Conservation (phyloP, 2,888 invertebrate genomes). For the Leptopterna dolabrata region DNA sequence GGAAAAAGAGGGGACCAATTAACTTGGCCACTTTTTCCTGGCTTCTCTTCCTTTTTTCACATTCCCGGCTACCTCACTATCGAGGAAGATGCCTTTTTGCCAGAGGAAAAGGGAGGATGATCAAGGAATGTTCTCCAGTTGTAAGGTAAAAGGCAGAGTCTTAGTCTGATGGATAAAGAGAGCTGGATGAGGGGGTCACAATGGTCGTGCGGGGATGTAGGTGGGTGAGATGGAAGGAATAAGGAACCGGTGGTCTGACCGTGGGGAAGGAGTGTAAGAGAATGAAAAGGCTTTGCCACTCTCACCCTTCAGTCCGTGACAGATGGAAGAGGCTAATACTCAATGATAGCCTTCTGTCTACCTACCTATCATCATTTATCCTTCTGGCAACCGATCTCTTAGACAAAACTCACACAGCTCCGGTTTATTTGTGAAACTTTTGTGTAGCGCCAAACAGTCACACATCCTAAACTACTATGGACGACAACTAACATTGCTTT, state of each 20-base stretch:
- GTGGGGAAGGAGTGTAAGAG: neutral
- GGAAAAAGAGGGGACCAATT: slow-evolving; percentile 36
- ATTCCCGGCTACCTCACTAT: neutral
- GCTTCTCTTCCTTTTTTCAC: neutral
- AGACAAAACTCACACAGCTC: neutral
- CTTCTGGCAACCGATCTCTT: neutral
- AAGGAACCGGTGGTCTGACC: neutral
- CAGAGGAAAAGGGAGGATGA: slow-evolving; percentile 13
- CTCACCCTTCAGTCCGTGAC: slow-evolving; percentile 29
- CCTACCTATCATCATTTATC: slow-evolving; percentile 46
- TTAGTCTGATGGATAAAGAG: slow-evolving; percentile 10
- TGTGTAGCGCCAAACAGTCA: no score
- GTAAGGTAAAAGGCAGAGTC: slow-evolving; percentile 35
- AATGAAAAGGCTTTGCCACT: slow-evolving; percentile 36
- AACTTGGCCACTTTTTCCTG: slow-evolving; percentile 35
- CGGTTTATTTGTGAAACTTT: neutral
- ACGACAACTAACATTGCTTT: no score
- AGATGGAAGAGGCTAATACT: slow-evolving; percentile 52
- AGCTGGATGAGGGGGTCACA: neutral
- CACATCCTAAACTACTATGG: no score
- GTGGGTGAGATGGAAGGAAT: neutral
- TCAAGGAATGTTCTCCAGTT: slow-evolving; percentile 31
- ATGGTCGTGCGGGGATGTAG: slow-evolving; percentile 4
- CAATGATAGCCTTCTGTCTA: slow-evolving; percentile 50
- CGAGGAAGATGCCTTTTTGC: neutral